Conservation (phyloP, 2,888 invertebrate species). For the Drosophila anomalata region DNA sequence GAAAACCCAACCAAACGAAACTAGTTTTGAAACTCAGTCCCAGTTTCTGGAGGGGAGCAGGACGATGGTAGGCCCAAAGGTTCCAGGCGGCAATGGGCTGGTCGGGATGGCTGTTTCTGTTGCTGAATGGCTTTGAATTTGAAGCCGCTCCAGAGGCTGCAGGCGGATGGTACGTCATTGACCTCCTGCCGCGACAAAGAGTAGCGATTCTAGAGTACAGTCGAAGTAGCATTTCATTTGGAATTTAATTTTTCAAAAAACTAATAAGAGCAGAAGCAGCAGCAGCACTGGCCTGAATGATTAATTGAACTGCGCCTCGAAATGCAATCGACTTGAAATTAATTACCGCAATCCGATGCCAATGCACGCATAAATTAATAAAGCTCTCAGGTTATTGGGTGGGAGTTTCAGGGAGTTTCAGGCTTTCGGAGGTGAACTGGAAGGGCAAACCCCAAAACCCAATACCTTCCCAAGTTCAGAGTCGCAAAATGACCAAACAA, state of each 20-base stretch:
- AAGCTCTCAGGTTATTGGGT: conserved; percentile 14
- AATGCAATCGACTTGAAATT: conserved; percentile 56
- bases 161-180: conserved; percentile 61
- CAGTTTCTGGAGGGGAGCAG: conserved; percentile 4
- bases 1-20: conserved; percentile 61
- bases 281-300: background rate
- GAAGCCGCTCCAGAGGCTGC: conserved; percentile 49
- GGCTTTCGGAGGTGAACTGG: background rate
- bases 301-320: conserved; percentile 16
- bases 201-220: conserved; percentile 22
- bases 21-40: conserved; percentile 50
- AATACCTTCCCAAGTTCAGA: conserved; percentile 52
- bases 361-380: conserved; percentile 68
- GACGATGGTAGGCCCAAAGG: conserved; percentile 31
- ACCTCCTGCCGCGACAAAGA: conserved; percentile 40
- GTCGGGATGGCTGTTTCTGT: conserved; percentile 32
- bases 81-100: conserved; percentile 21
- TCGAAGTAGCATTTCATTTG: background rate
- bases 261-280: background rate
- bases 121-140: conserved; percentile 58
- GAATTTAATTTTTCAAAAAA: background rate
- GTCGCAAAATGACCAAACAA: conserved; percentile 43
- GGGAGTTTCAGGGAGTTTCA: conserved; percentile 33
- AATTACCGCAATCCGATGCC: conserved; percentile 49
- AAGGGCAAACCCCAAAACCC: conserved; percentile 17